Conservation (phyloP, 1,140 invertebrate species). For the Conus ventricosus region DNA sequence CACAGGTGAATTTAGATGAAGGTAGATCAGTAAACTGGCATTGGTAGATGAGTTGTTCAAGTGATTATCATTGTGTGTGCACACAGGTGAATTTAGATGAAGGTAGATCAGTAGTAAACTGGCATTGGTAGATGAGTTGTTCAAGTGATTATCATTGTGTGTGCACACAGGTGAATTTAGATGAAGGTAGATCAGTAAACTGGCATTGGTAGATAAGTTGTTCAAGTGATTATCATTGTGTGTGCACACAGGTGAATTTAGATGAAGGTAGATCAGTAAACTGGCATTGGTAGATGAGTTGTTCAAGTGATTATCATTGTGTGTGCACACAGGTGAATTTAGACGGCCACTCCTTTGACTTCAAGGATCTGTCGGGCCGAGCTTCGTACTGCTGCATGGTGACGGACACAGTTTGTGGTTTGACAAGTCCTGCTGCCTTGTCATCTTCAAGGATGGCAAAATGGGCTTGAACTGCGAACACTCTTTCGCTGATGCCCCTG, state of each 20-base stretch:
- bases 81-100: slow-evolving; percentile 70
- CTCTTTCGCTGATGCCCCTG: slow-evolving; percentile 78
- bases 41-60: no score
- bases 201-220: no score
- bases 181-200: slow-evolving; percentile 33
- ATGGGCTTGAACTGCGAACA: slow-evolving; percentile 80
- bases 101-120: no score
- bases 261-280: no score
- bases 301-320: no score
- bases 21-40: no score
- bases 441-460: slow-evolving; percentile 75
- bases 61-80: background rate
- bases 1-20: slow-evolving; percentile 71
- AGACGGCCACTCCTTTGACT: slow-evolving; percentile 63
- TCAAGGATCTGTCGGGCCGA: slow-evolving; percentile 69
- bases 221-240: no score
- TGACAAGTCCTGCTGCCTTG: slow-evolving; percentile 76
- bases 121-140: no score
- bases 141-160: no score
- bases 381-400: slow-evolving; percentile 75
- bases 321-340: slow-evolving; percentile 65
- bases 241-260: slow-evolving; percentile 65
- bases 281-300: no score
- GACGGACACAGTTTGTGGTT: slow-evolving; percentile 76
- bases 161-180: slow-evolving; percentile 67